These are phyloP conservation scores for Chaitophorus viminalis DNA, from an alignment of 2,888 invertebrate genomes.

Conservation along the genomic window DNA sequence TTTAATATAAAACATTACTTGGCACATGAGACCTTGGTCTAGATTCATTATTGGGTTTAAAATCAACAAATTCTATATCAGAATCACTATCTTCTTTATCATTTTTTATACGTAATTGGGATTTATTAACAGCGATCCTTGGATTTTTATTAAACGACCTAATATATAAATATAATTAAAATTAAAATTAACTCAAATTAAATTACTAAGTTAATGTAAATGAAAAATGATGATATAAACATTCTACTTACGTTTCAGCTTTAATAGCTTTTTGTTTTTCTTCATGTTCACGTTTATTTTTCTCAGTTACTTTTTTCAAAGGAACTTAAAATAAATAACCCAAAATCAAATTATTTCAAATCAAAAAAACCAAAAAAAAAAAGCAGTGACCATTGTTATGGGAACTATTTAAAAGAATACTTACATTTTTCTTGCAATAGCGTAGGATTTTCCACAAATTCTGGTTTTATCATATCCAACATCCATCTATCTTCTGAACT, in stretches of 20 bases:
- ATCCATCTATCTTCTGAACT: conserved; percentile 67
- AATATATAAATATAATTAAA: neutral
- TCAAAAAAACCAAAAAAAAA: neutral
- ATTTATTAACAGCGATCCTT: conserved; percentile 62
- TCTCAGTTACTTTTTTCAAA: conserved; percentile 55
- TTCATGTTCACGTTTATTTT: conserved; percentile 55
- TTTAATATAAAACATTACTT: conserved; percentile 40
- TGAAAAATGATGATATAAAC: conserved; percentile 5
- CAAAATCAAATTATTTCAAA: neutral
- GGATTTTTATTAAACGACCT: conserved; percentile 63
- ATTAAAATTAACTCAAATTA: neutral
- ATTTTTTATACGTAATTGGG: conserved; percentile 62
- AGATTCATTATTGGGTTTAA: conserved; percentile 38
- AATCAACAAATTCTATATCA: conserved; percentile 57
- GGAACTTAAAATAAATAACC: conserved; percentile 56
- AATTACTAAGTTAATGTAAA: neutral
- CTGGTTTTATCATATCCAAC: conserved; percentile 63
- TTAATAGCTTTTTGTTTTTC: conserved; percentile 50
- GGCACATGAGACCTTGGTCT: neutral
- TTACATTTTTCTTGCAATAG: conserved; percentile 63
- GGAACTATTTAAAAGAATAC: neutral
- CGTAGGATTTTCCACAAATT: conserved; percentile 63
- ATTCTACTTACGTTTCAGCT: conserved; percentile 53
- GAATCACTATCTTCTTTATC: conserved; percentile 60
- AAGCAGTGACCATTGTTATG: neutral